Evolutionary conservation across 2,113 vertebrate species (phyloP).

Genomic region (Cranoglanis bouderius): DNA sequence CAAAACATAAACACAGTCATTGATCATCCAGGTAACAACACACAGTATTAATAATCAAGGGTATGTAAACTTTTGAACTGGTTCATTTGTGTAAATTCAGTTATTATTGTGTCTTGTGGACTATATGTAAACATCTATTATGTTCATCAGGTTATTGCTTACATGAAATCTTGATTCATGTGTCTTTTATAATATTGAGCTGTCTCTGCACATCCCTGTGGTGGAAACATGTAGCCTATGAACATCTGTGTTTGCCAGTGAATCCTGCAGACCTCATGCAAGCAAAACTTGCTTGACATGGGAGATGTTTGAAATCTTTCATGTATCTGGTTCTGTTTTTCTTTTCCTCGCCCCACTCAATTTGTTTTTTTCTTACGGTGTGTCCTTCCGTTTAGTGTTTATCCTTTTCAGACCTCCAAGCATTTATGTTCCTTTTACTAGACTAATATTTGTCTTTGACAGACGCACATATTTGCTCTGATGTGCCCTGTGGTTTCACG

Average conservation of each 20-base stretch:
- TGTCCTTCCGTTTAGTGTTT: conserved; percentile 59
- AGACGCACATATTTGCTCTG: conserved; percentile 29
- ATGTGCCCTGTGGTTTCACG: conserved; percentile 24
- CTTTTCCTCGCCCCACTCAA: conserved; percentile 3
- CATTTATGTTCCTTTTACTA: conserved; percentile 61
- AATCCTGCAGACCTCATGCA: neutral
- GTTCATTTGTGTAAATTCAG: too few relatives aligned
- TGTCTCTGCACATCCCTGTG: neutral
- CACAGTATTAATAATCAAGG: too few relatives aligned
- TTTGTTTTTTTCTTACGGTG: conserved; percentile 1
- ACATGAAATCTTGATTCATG: neutral
- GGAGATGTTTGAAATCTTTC: conserved; percentile 27
- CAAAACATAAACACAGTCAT: too few relatives aligned
- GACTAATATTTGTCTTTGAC: conserved; percentile 77
- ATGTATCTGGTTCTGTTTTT: conserved; percentile 12
- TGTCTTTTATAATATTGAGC: neutral
- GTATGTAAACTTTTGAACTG: too few relatives aligned
- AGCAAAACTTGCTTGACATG: neutral
- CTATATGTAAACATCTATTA: too few relatives aligned
- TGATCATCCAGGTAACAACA: too few relatives aligned
- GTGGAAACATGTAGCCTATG: neutral
- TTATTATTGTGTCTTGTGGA: too few relatives aligned
- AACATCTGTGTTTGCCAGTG: conserved; percentile 5
- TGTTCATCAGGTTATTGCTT: neutral
- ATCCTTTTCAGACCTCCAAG: conserved; percentile 56